Base-by-base conservation (phyloP, 1,140 invertebrate genomes). In the Drosophila azteca region DNA sequence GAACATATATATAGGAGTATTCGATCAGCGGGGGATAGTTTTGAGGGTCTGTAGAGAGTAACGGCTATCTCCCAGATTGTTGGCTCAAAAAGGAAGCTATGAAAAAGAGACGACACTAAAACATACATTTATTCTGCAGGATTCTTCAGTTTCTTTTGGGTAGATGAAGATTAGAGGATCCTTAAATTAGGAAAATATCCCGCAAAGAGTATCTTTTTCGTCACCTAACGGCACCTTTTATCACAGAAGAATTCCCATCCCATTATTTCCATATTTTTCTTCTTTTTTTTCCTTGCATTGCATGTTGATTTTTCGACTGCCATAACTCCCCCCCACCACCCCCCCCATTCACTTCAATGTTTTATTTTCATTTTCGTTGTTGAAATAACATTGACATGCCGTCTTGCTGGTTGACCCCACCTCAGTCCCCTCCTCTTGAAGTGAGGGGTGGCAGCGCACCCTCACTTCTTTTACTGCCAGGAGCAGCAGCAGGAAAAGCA, bases 311-410 rank as follows among this genome's bases (percentile, higher is more conserved):
- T 87, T 87, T 76, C 77, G 77, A 62, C 81, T 76, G 70, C 52
- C 82, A 87, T 88, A 71, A 82, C 69, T 71, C 43, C 72, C 44
- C 31, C n/a, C 11, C 41, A 13, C 45, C 17, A 43, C 6, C 57
- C 46, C 44, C 39, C 6, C 31, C 44, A 26, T 53, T n/a, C 62
- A 55, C 50, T 72, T 50, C 39, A 59, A 41, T 62, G 79, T 67
- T 68, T 73, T 71, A 69, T 73, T 79, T 84, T 72, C 70, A 71
- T 82, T 79, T 80, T 80, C 68, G 66, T 80, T 84, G 81, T 65
- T 83, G 71, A 76, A 87, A 87, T 83, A 87, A 87, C 82, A 87
- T 87, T 87, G 82, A 87, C 82, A 88, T 88, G 82, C 79, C 81
- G 83, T 82, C 85, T 77, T 76, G 73, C 73, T 67, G 74, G 71